phyloP scores from a whole-genome alignment of 1,140 invertebrate genomes.

The Drepana arcuata region DNA sequence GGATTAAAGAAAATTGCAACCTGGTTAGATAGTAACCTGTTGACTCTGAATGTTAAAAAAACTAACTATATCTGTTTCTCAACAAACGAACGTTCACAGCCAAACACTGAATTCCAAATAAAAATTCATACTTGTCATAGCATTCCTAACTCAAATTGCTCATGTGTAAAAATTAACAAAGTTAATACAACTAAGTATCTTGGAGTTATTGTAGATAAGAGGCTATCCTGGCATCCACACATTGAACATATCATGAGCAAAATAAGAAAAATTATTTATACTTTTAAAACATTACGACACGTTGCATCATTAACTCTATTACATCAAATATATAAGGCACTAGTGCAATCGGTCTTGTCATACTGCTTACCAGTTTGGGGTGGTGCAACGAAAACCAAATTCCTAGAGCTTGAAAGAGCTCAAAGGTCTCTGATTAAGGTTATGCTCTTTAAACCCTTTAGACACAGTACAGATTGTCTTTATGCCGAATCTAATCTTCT shows the following conservation, averaged over 20 bases:
- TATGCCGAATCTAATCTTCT: neutral
- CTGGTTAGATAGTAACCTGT: neutral
- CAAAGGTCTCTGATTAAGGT: neutral
- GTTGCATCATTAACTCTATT: neutral
- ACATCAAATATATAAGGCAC: neutral
- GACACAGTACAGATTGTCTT: neutral
- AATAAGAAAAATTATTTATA: constrained; percentile 1
- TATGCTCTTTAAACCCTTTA: neutral
- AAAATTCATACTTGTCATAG: constrained; percentile 1
- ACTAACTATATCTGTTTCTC: constrained; percentile 3
- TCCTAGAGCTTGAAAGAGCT: neutral
- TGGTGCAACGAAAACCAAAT: too few species aligned
- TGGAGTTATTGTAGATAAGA: neutral
- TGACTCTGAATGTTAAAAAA: neutral
- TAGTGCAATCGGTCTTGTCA: neutral
- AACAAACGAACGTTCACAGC: neutral
- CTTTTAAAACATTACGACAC: constrained; percentile 1
- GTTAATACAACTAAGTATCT: neutral
- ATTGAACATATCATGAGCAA: neutral
- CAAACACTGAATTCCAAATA: neutral
- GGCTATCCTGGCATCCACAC: neutral
- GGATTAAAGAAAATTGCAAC: neutral
- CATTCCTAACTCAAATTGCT: neutral
- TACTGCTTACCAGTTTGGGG: neutral
- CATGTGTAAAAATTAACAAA: neutral